Percentiles rank a stretch among this genome's conserved stretches.
Conservation (phyloP, 37 sponge, comb jelly and placozoan genomes). For the Chondrilla cf. caribensis region DNA sequence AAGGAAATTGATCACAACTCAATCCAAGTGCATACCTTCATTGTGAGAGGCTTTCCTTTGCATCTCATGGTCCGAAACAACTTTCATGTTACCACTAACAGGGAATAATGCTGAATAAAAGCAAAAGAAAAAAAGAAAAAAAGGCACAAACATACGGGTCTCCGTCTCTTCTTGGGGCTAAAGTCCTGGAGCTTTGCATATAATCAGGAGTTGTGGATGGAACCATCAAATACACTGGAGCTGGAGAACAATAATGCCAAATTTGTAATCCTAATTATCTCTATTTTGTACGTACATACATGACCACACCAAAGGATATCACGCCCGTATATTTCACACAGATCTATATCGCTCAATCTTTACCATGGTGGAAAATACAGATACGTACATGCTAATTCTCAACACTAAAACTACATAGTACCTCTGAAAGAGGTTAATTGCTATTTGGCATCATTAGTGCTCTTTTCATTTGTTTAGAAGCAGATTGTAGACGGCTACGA, state of each 20-base stretch:
- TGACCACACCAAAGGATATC: no score
- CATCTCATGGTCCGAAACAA: conserved; percentile 34
- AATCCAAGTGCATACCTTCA: conserved; percentile 44
- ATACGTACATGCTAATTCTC: no score
- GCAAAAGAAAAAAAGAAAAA: not conserved
- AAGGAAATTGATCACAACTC: not conserved
- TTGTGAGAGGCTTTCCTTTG: conserved; percentile 79
- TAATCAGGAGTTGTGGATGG: conserved; percentile 50
- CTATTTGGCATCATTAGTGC: no score
- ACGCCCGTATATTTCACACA: no score
- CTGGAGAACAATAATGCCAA: conserved; percentile 10
- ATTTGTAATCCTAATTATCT: no score
- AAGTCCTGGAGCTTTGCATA: conserved; percentile 55
- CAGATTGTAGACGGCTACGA: no score
- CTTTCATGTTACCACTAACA: not conserved
- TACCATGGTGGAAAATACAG: no score
- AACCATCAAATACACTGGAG: conserved; percentile 77
- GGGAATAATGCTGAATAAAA: not conserved
- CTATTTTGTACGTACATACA: no score
- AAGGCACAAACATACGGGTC: conserved; percentile 1
- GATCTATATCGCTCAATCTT: no score
- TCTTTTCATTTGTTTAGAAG: no score
- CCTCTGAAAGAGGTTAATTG: no score
- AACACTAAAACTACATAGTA: no score
- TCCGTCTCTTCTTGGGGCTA: conserved; percentile 45